Base-by-base conservation (phyloP, 1,140 invertebrate genomes). In the Drosophila suzukii region DNA sequence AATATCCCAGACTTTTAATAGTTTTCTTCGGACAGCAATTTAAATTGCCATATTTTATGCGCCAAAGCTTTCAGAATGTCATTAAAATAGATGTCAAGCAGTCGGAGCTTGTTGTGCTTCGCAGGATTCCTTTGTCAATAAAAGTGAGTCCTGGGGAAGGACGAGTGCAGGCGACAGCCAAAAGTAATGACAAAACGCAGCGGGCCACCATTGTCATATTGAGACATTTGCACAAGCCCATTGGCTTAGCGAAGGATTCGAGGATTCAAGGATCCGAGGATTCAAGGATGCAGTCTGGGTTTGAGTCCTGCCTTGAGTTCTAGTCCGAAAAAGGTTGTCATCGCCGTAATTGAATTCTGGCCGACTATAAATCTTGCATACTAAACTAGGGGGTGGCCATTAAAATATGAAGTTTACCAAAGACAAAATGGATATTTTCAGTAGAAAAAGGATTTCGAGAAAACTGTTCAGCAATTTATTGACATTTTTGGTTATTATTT, bases 141-240 rank as follows among this genome's bases (percentile, higher is more conserved):
- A 41, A 55, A 43, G 36, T 44, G 38, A 32, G n/a, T 10, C 4
- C 32, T 8, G 17, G 4, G 39, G 5, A 67, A 51, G 41, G 66
- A 60, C 75, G 71, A 83, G 41, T 88, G 83, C 80, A 88, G 68
- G 50, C 72, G 84, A 88, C 84, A 88, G 73, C 67, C 76, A 71
- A 84, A 89, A 89, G 77, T 89, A 89, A 89, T 90, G 84, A 89
- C 70, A 84, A 89, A 89, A 89, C 85, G 73, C 84, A 89, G 84
- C 84, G 74, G 85, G 84, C 62, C 74, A 84, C 80, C 84, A 89
- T 75, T 84, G 88, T 90, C 80, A 89, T 89, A 89, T 89, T 89
- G 84, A 89, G 84, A 89, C 84, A 90, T 88, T 88, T 71, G 54
- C 60, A 53, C 60, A 65, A 62, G 43, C 62, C 62, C 32, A 62